Evolutionary conservation across 2,888 invertebrate genomes (phyloP).

Genomic region (Heteromyza rotundicornis): DNA sequence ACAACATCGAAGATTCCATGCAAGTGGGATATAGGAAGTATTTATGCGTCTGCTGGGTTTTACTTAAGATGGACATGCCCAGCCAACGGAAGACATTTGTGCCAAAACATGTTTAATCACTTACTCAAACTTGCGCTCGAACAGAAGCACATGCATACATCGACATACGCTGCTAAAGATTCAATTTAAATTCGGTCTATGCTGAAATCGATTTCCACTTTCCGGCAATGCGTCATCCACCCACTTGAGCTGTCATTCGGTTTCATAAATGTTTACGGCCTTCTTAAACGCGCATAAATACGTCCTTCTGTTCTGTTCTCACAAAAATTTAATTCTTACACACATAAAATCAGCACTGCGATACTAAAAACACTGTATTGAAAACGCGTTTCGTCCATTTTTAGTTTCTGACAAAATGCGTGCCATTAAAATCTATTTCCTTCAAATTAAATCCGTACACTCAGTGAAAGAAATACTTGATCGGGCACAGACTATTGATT

Average conservation of each 20-base stretch:
- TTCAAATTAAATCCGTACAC: slow-evolving; percentile 21
- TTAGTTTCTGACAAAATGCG: slow-evolving; percentile 1
- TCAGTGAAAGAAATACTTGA: too few species aligned
- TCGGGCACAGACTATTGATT: too few species aligned
- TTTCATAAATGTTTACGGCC: slow-evolving; percentile 22
- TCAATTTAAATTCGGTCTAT: too few species aligned
- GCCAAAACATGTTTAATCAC: slow-evolving; percentile 20
- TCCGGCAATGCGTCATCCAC: too few species aligned
- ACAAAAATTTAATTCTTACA: background rate
- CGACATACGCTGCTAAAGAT: background rate
- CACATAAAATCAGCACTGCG: slow-evolving; percentile 6
- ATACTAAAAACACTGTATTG: background rate
- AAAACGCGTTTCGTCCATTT: slow-evolving; percentile 11
- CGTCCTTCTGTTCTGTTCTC: background rate
- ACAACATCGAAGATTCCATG: slow-evolving; percentile 13
- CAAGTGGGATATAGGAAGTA: slow-evolving; percentile 12
- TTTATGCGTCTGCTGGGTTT: slow-evolving; percentile 9
- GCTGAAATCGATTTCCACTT: too few species aligned
- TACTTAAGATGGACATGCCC: too few species aligned
- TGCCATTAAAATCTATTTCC: slow-evolving; percentile 25
- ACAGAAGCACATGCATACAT: slow-evolving; percentile 6
- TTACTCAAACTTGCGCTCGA: slow-evolving; percentile 2
- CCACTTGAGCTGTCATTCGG: background rate
- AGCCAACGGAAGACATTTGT: background rate
- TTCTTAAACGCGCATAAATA: slow-evolving; percentile 20